Evolutionary conservation across 1,140 invertebrate genomes (phyloP).

Genomic region (Brachionus rubens): DNA sequence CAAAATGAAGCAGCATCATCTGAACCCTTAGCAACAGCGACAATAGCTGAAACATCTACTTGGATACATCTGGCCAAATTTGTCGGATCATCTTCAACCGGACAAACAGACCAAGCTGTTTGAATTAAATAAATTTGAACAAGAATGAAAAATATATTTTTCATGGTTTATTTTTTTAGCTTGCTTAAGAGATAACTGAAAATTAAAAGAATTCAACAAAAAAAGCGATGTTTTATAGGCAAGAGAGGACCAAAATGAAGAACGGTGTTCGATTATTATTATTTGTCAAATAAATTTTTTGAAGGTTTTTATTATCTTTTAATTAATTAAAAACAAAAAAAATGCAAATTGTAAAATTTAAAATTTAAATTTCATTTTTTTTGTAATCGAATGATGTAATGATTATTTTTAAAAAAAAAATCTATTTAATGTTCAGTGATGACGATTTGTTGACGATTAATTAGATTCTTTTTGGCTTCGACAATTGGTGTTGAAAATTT

Average conservation of each 20-base stretch:
- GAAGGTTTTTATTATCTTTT: constrained; percentile 11
- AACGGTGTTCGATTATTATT: too few species aligned
- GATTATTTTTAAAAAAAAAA: not conserved
- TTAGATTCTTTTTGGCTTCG: too few species aligned
- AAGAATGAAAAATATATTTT: not conserved
- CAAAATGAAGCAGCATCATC: constrained; percentile 35
- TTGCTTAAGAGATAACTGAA: not conserved
- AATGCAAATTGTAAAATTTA: constrained; percentile 38
- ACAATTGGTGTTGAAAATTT: not conserved
- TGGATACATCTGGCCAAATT: constrained; percentile 43
- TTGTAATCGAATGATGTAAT: constrained; percentile 32
- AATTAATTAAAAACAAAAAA: constrained; percentile 5
- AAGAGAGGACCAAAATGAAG: too few species aligned
- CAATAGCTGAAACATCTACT: constrained; percentile 43
- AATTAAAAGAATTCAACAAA: too few species aligned
- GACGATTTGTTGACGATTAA: too few species aligned
- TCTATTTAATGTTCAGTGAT: too few species aligned
- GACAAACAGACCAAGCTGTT: not conserved
- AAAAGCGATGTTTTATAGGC: too few species aligned
- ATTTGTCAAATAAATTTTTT: constrained; percentile 38
- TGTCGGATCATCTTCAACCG: constrained; percentile 44
- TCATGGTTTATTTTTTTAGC: not conserved
- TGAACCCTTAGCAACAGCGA: constrained; percentile 17
- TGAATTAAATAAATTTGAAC: not conserved
- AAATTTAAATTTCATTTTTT: constrained; percentile 33